These are phyloP conservation scores for Bradypodion ventrale DNA, from an alignment of 2,797 vertebrate genomes.

Conservation along the genomic window DNA sequence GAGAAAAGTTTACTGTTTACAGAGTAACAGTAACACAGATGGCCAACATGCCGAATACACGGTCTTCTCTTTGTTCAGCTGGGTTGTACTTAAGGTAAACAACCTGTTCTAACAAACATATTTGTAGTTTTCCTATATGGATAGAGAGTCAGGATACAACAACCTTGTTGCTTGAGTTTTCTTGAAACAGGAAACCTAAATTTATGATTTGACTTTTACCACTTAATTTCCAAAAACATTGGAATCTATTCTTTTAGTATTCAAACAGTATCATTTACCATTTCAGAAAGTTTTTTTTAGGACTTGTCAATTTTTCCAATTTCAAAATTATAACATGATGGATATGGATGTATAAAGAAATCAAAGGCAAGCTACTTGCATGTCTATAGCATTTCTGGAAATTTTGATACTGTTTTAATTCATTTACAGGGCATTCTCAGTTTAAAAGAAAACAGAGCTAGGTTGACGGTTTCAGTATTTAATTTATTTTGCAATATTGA, in stretches of 20 bases:
- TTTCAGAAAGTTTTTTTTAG: neutral
- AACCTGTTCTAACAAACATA: conserved; percentile 23
- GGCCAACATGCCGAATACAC: neutral
- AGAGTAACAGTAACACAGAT: neutral
- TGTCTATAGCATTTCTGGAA: neutral
- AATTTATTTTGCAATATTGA: neutral
- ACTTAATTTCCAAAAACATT: neutral
- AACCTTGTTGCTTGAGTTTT: conserved; percentile 1
- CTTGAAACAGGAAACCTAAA: neutral
- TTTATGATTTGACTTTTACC: neutral
- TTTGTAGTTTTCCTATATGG: conserved; percentile 47
- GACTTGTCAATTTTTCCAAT: neutral
- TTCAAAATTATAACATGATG: neutral
- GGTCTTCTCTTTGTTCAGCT: conserved; percentile 62
- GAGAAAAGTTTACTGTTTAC: conserved; percentile 21
- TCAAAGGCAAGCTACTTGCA: neutral
- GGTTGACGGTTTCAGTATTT: neutral
- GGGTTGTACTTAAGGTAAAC: conserved; percentile 43
- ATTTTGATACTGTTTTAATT: neutral
- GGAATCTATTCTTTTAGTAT: neutral
- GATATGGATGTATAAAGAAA: neutral
- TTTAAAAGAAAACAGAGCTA: neutral
- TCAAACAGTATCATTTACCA: neutral
- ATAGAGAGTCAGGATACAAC: neutral
- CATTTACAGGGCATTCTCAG: neutral